A percentile compares a stretch with the other conserved stretches of the same genome.
These are phyloP conservation scores for Zenarchopterus dispar DNA, from an alignment of 2,797 vertebrate genomes.

Conservation along the genomic window DNA sequence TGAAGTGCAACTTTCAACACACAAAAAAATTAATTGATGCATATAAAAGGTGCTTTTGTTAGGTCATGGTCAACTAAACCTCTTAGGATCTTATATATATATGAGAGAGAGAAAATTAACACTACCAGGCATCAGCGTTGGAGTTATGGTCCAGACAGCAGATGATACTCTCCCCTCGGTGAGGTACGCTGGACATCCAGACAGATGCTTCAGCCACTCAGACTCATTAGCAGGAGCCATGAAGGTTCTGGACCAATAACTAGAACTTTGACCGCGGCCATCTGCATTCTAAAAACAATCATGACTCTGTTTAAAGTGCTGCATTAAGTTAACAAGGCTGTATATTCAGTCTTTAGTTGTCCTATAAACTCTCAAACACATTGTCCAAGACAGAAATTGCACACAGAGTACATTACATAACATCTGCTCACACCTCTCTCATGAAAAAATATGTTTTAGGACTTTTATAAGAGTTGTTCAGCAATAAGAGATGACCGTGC, in stretches of 20 bases:
- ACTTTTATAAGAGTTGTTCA: background rate
- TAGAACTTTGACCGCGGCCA: slow-evolving; percentile 68
- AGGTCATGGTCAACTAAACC: slow-evolving; percentile 29
- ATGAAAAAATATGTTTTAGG: too few relatives aligned
- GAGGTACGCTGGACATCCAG: slow-evolving; percentile 60
- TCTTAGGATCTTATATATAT: slow-evolving; percentile 12
- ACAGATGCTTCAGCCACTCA: slow-evolving; percentile 77
- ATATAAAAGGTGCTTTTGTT: slow-evolving; percentile 16
- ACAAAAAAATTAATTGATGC: too few relatives aligned
- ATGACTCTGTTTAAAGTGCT: slow-evolving; percentile 9
- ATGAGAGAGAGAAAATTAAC: slow-evolving; percentile 55
- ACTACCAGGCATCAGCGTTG: slow-evolving; percentile 42
- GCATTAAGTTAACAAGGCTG: slow-evolving; percentile 9
- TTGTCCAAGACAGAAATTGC: too few relatives aligned
- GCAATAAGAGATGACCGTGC: slow-evolving; percentile 24
- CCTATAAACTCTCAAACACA: too few relatives aligned
- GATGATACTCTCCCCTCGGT: slow-evolving; percentile 75
- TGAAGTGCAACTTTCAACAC: background rate
- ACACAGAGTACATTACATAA: too few relatives aligned
- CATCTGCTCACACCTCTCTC: background rate
- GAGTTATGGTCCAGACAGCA: slow-evolving; percentile 59
- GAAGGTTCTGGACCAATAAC: slow-evolving; percentile 62
- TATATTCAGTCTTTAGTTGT: background rate
- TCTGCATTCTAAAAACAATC: slow-evolving; percentile 58
- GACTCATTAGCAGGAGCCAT: slow-evolving; percentile 76